A percentile compares a stretch with the other conserved stretches of the same genome.
These are phyloP conservation scores for Drosophila formosana DNA, from an alignment of 2,888 invertebrate genomes.

Conservation along the genomic window DNA sequence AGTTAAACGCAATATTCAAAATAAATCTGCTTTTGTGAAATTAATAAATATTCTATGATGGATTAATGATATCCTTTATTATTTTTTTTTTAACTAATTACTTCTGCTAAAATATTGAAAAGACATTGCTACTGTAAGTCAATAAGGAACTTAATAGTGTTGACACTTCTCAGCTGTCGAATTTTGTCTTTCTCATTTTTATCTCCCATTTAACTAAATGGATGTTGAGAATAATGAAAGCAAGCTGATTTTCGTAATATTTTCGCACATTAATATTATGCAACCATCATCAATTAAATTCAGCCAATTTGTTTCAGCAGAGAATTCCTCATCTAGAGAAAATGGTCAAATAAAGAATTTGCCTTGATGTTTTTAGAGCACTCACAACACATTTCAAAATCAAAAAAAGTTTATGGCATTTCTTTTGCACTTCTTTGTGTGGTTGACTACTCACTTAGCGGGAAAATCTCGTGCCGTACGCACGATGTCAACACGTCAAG, in stretches of 20 bases:
- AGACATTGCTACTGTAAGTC: no score
- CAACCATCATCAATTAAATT: not conserved
- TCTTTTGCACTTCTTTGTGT: not conserved
- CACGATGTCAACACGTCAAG: slow-evolving; percentile 56
- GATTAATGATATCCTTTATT: no score
- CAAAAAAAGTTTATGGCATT: slow-evolving; percentile 1
- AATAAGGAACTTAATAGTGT: no score
- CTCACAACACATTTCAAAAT: slow-evolving; percentile 5
- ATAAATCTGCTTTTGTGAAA: not conserved
- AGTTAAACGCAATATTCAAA: not conserved
- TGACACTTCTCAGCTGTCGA: no score
- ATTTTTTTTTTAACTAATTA: no score
- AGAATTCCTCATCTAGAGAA: not conserved
- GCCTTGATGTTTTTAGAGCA: slow-evolving; percentile 10
- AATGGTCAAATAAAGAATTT: not conserved
- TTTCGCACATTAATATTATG: not conserved
- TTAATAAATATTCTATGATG: not conserved
- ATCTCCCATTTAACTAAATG: no score
- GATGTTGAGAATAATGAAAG: no score
- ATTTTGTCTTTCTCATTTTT: no score
- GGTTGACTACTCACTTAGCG: slow-evolving; percentile 29
- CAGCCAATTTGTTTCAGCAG: not conserved
- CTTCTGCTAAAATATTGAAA: no score
- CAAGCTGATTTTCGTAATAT: no score
- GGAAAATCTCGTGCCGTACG: slow-evolving; percentile 27